These are phyloP conservation scores for Drosophila barbarae DNA, from an alignment of 2,888 invertebrate species.

Conservation along the genomic window DNA sequence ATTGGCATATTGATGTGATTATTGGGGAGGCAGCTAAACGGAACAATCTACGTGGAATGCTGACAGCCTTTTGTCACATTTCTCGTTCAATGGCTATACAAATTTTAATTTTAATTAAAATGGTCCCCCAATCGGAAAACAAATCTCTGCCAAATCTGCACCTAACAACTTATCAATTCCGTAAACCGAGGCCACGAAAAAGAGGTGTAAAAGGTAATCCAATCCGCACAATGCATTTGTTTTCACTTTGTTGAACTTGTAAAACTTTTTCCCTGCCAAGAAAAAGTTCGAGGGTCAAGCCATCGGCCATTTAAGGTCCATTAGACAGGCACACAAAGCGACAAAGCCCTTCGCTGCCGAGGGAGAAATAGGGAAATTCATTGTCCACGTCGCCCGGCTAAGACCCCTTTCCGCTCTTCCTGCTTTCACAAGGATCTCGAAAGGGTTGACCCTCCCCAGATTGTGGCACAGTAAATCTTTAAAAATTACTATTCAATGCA, in stretches of 20 bases:
- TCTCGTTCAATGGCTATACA: conserved; percentile 14
- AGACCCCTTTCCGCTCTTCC: conserved; percentile 7
- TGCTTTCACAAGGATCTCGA: neutral
- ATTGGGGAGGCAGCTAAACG: conserved; percentile 48
- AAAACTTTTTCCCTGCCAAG: conserved; percentile 40
- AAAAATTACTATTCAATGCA: conserved; percentile 76
- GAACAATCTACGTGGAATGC: conserved; percentile 24
- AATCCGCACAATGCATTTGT: conserved; percentile 49
- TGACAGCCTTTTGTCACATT: conserved; percentile 4
- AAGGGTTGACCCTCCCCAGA: conserved; percentile 10
- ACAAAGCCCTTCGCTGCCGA: conserved; percentile 12
- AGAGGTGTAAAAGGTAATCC: conserved; percentile 37
- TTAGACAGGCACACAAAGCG: conserved; percentile 49
- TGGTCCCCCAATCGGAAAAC: conserved; percentile 5
- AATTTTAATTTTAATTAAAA: conserved; percentile 27
- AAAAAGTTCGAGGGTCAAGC: conserved; percentile 48
- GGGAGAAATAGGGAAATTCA: conserved; percentile 41
- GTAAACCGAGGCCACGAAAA: conserved; percentile 2
- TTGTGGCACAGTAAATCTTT: conserved; percentile 66
- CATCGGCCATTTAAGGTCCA: conserved; percentile 62
- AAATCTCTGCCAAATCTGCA: conserved; percentile 31
- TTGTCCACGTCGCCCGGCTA: conserved; percentile 46
- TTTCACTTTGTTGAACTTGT: conserved; percentile 56
- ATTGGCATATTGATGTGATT: conserved; percentile 30
- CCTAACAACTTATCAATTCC: conserved; percentile 42